Evolutionary conservation across 1,140 invertebrate species (phyloP).

Genomic region (Eriosoma lanigerum): DNA sequence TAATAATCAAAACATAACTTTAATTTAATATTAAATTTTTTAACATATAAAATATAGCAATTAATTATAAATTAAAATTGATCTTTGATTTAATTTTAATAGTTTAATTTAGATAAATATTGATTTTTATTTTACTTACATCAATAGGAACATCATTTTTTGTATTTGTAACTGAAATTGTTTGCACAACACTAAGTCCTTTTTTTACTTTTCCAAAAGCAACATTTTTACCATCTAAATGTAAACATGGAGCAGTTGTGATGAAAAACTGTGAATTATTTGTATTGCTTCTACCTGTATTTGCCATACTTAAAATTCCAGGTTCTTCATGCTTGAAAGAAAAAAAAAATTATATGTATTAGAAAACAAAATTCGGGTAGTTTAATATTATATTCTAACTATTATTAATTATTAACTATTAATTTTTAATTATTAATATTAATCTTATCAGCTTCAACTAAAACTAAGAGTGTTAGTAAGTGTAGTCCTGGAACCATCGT

Average conservation of each 20-base stretch:
- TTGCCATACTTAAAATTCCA: constrained; percentile 87
- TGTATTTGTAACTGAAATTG: constrained; percentile 64
- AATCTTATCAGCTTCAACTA: too few relatives aligned
- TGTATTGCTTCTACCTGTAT: constrained; percentile 77
- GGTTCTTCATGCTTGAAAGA: constrained; percentile 64
- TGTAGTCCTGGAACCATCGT: too few relatives aligned
- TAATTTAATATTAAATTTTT: neutral
- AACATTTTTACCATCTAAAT: constrained; percentile 86
- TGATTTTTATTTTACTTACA: constrained; percentile 43
- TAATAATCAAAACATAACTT: constrained; percentile 21
- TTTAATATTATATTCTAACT: too few relatives aligned
- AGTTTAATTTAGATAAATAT: too few relatives aligned
- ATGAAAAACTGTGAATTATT: constrained; percentile 97
- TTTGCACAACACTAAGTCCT: constrained; percentile 69
- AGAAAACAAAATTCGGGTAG: too few relatives aligned
- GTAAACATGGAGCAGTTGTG: constrained; percentile 77
- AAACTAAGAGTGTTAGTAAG: too few relatives aligned
- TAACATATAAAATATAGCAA: neutral
- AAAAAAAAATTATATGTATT: constrained; percentile 10
- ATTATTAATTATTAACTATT: too few relatives aligned
- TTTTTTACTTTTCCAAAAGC: constrained; percentile 82
- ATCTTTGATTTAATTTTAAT: too few relatives aligned
- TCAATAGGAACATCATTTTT: constrained; percentile 51
- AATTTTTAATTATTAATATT: too few relatives aligned
- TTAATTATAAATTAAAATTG: too few relatives aligned